Percentiles rank a stretch among this genome's conserved stretches.
Evolutionary conservation across 2,888 invertebrate genomes (phyloP).

Genomic region (Tiliacea aurago): DNA sequence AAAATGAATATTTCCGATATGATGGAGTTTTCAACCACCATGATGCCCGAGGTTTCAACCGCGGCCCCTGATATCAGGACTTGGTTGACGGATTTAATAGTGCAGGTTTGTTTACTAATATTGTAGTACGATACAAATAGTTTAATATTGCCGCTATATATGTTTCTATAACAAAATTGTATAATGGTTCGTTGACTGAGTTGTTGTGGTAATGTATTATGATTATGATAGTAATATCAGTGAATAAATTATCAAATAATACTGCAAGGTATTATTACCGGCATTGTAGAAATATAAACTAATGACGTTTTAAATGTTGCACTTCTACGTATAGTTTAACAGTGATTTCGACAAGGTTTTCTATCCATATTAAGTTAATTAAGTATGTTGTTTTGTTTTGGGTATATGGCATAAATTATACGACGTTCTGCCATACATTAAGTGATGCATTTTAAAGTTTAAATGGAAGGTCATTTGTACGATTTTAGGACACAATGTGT

Average conservation of each 20-base stretch:
- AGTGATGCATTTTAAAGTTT: not conserved
- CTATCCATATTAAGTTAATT: not conserved
- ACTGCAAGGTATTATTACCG: slow-evolving; percentile 17
- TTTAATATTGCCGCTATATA: slow-evolving; percentile 26
- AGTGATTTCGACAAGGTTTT: slow-evolving; percentile 16
- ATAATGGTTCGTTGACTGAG: slow-evolving; percentile 54
- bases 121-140: slow-evolving; percentile 30
- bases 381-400: too few species aligned
- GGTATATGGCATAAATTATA: not conserved
- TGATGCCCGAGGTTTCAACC: slow-evolving; percentile 67
- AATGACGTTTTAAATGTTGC: slow-evolving; percentile 31
- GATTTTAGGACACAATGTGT: not conserved
- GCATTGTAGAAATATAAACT: slow-evolving; percentile 16
- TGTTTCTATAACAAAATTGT: slow-evolving; percentile 50
- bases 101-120: slow-evolving; percentile 76
- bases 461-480: not conserved
- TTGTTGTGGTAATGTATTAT: slow-evolving; percentile 38
- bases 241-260: slow-evolving; percentile 25
- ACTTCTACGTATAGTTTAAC: slow-evolving; percentile 19
- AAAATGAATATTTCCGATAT: slow-evolving; percentile 76
- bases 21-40: slow-evolving; percentile 66
- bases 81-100: slow-evolving; percentile 80
- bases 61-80: slow-evolving; percentile 76
- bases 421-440: not conserved
- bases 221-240: slow-evolving; percentile 45